A percentile compares a stretch with the other conserved stretches of the same genome.
phyloP scores from a whole-genome alignment of 2,113 vertebrate species.

The Cynopterus brachyotis region DNA sequence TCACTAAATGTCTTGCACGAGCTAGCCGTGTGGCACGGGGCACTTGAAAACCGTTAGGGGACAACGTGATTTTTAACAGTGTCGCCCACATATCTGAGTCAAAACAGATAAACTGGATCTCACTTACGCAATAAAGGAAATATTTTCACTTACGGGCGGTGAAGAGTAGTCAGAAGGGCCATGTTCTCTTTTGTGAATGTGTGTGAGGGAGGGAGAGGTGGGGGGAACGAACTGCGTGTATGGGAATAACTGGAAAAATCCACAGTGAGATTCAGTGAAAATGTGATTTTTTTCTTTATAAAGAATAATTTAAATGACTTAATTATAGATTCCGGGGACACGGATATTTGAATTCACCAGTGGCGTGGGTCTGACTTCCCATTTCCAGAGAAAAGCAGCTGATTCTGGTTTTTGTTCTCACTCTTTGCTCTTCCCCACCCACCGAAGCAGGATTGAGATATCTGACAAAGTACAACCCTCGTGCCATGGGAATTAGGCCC shows the following conservation, averaged over 20 bases:
- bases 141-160: not conserved
- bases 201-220: not conserved
- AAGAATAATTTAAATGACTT: conserved; percentile 42
- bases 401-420: conserved; percentile 29
- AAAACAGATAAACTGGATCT: not conserved
- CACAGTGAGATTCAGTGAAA: conserved; percentile 25
- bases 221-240: not conserved
- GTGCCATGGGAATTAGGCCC: conserved; percentile 17
- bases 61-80: not conserved
- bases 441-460: not conserved
- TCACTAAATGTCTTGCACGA: not conserved
- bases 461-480: not conserved
- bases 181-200: not conserved
- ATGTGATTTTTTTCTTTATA: conserved; percentile 3
- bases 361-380: conserved; percentile 14
- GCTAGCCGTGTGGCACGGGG: not conserved
- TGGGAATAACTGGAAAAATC: conserved; percentile 8
- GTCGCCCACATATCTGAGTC: not conserved
- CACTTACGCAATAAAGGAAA: not conserved
- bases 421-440: not conserved
- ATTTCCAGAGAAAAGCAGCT: conserved; percentile 37
- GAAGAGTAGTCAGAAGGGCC: not conserved
- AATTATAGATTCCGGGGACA: conserved; percentile 33
- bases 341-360: conserved; percentile 33
- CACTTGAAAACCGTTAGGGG: not conserved